Evolutionary conservation across 30 jellyfish, hydroid and myxozoan species (phyloP).

Genomic region (Catostylus mosaicus): DNA sequence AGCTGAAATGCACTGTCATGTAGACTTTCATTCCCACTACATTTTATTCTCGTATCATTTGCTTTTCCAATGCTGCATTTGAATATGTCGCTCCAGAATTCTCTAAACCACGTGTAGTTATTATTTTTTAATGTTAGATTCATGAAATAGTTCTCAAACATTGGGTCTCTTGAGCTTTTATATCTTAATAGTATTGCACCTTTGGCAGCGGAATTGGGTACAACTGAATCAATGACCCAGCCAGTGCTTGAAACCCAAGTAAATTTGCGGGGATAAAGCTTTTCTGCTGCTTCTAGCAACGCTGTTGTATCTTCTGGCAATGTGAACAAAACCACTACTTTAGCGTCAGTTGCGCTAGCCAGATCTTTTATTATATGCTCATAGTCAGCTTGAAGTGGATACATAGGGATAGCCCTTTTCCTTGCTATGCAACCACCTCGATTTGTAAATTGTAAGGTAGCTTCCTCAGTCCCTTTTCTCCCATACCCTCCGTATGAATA

Average conservation of each 20-base stretch:
- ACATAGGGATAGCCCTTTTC: slow-evolving; percentile 5
- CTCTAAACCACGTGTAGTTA: slow-evolving; percentile 32
- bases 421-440: slow-evolving; percentile 48
- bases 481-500: slow-evolving; percentile 58
- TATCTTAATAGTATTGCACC: not conserved
- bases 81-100: slow-evolving; percentile 51
- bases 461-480: slow-evolving; percentile 26
- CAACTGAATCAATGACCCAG: not conserved
- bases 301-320: slow-evolving; percentile 30
- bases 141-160: slow-evolving; percentile 13
- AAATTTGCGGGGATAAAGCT: not conserved
- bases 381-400: slow-evolving; percentile 17
- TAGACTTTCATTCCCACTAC: slow-evolving; percentile 20
- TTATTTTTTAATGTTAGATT: slow-evolving; percentile 15
- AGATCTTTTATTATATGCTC: slow-evolving; percentile 22
- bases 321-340: slow-evolving; percentile 38
- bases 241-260: slow-evolving; percentile 20
- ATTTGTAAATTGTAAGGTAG: not conserved
- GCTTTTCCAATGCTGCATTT: slow-evolving; percentile 14
- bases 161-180: not conserved
- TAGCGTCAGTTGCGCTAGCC: slow-evolving; percentile 9
- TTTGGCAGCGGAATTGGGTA: not conserved
- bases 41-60: not conserved
- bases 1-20: slow-evolving; percentile 4
- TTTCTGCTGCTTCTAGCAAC: slow-evolving; percentile 25